Evolutionary conservation across 2,888 invertebrate genomes (phyloP).

Genomic region (Smittia sp.): DNA sequence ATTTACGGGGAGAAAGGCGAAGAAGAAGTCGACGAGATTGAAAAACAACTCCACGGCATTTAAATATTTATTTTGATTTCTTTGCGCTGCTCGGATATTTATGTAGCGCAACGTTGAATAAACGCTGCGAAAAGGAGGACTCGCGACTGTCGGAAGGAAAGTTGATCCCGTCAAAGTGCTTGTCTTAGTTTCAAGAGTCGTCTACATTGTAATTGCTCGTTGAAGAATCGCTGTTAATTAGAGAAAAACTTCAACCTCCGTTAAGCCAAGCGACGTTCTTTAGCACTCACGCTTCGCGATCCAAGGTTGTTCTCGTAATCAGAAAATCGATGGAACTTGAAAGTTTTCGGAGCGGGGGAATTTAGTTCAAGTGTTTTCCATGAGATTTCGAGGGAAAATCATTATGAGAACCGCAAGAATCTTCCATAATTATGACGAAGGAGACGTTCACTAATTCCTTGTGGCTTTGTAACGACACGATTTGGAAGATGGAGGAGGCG

Average conservation of each 20-base stretch:
- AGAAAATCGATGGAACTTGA: no score
- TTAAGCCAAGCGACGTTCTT: no score
- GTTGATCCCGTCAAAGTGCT: no score
- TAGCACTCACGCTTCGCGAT: no score
- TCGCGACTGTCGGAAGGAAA: not conserved
- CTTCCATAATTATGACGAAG: not conserved
- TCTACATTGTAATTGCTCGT: no score
- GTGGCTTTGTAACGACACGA: conserved; percentile 16
- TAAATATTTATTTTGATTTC: conserved; percentile 26
- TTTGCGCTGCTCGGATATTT: not conserved
- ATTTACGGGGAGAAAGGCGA: conserved; percentile 2
- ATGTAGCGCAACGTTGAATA: conserved; percentile 33
- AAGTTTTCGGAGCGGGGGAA: no score
- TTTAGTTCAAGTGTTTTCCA: no score
- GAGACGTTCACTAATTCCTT: not conserved
- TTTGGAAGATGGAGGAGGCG: not conserved
- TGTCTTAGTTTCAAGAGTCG: no score
- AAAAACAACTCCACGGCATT: not conserved
- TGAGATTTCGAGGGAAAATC: not conserved
- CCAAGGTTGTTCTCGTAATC: no score
- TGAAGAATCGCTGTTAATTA: no score
- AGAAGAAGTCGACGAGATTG: not conserved
- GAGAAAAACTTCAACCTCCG: no score
- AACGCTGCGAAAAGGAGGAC: conserved; percentile 9
- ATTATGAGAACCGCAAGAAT: not conserved